Evolutionary conservation across 2,888 invertebrate genomes (phyloP).

Genomic region (Drosophila pegasa): DNA sequence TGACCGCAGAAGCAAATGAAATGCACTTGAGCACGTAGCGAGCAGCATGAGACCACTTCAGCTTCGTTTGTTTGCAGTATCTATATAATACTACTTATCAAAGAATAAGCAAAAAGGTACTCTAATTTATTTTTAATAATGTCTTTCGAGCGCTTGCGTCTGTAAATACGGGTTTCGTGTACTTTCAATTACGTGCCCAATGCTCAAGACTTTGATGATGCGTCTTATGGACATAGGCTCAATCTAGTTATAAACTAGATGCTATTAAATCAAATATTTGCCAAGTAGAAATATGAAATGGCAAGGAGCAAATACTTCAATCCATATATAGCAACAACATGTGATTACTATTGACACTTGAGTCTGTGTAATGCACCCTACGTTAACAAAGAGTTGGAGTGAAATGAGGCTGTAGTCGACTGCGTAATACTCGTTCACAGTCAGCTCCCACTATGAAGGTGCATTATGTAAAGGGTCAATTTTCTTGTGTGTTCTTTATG

Average conservation of each 20-base stretch:
- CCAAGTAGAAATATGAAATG: conserved; percentile 33
- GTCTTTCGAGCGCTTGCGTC: conserved; percentile 15
- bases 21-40: conserved; percentile 80
- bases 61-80: conserved; percentile 50
- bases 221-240: conserved; percentile 17
- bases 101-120: conserved; percentile 48
- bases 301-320: not conserved
- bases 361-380: conserved; percentile 17
- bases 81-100: conserved; percentile 33
- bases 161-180: conserved; percentile 54
- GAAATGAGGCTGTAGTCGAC: not conserved
- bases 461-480: too few relatives aligned
- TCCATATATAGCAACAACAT: conserved; percentile 3
- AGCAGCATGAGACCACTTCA: conserved; percentile 65
- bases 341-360: conserved; percentile 9
- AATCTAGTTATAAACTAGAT: conserved; percentile 32
- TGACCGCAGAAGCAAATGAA: conserved; percentile 73
- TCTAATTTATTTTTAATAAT: conserved; percentile 81
- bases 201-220: conserved; percentile 36
- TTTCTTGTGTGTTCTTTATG: too few relatives aligned
- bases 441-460: too few relatives aligned
- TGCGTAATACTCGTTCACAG: not conserved
- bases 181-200: conserved; percentile 67
- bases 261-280: conserved; percentile 53
- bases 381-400: not conserved